Percentiles rank a stretch among this genome's conserved stretches.
Evolutionary conservation across 2,888 invertebrate genomes (phyloP).

Genomic region (Leptopilina drosophilae): DNA sequence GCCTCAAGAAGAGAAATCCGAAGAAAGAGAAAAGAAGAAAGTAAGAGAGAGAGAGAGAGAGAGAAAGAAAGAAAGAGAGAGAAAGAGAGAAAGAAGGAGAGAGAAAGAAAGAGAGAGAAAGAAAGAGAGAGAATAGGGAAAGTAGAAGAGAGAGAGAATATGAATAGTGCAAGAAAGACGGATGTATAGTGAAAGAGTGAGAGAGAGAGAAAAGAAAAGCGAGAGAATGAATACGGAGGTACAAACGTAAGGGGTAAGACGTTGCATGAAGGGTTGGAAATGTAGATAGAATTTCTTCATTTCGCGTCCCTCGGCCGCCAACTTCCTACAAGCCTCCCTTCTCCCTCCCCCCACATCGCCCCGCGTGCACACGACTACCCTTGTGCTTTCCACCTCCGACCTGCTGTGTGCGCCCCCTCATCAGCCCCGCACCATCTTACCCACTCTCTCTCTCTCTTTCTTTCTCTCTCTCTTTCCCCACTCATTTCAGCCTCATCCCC

Average conservation of each 20-base stretch:
- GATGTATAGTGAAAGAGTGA: slow-evolving; percentile 55
- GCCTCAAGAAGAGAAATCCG: slow-evolving; percentile 55
- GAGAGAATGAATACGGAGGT: slow-evolving; percentile 57
- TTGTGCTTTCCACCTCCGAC: slow-evolving; percentile 68
- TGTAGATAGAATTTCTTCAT: slow-evolving; percentile 83
- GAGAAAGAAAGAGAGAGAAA: slow-evolving; percentile 58
- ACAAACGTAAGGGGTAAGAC: slow-evolving; percentile 70
- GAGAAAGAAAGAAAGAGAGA: slow-evolving; percentile 53
- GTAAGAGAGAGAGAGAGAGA: slow-evolving; percentile 59
- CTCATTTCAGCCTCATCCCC: slow-evolving; percentile 73
- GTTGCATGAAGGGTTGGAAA: slow-evolving; percentile 78
- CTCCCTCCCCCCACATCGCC: slow-evolving; percentile 45
- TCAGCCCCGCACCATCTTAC: slow-evolving; percentile 50
- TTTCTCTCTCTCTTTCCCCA: slow-evolving; percentile 68
- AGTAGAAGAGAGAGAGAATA: slow-evolving; percentile 56
- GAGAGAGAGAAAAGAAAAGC: slow-evolving; percentile 61
- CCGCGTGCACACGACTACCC: slow-evolving; percentile 71
- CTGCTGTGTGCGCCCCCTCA: slow-evolving; percentile 59
- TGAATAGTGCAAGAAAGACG: slow-evolving; percentile 57
- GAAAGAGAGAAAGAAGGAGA: slow-evolving; percentile 63
- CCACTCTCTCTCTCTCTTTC: slow-evolving; percentile 60
- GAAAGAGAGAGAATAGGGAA: slow-evolving; percentile 52
- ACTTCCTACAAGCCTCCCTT: slow-evolving; percentile 67
- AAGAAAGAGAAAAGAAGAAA: slow-evolving; percentile 55
- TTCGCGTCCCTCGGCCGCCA: slow-evolving; percentile 77